A percentile compares a stretch with the other conserved stretches of the same genome.
phyloP scores from a whole-genome alignment of 2,888 invertebrate genomes.

The Lepetodrilus schrolli region DNA sequence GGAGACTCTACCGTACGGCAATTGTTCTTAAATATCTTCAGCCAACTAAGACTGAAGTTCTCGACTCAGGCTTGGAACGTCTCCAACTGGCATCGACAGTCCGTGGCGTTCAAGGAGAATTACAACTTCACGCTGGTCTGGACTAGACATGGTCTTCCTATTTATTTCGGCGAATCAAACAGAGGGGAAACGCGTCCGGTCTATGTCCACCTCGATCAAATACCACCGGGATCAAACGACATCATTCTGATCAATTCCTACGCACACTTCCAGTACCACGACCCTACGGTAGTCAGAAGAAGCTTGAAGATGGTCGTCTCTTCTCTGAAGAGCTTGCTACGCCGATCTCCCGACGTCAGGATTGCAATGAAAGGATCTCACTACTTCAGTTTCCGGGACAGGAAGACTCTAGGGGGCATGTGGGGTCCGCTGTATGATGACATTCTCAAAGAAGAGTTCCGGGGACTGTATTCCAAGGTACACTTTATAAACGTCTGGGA shows the following conservation, averaged over 20 bases:
- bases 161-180: constrained; percentile 1
- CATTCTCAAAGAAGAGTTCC: constrained; percentile 24
- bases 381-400: constrained; percentile 11
- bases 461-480: not conserved
- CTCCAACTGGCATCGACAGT: constrained; percentile 4
- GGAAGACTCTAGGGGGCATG: not conserved
- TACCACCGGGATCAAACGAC: constrained; percentile 4
- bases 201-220: not conserved
- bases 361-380: constrained; percentile 24
- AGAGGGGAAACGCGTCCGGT: not conserved
- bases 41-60: not conserved
- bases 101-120: not conserved
- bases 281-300: not conserved
- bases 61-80: not conserved
- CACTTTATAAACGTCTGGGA: constrained; percentile 30
- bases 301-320: not conserved
- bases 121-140: not conserved
- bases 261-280: constrained; percentile 16
- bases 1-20: constrained; percentile 1
- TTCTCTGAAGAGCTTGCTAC: not conserved
- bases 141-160: constrained; percentile 2
- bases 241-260: constrained; percentile 21
- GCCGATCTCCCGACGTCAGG: not conserved
- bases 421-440: not conserved
- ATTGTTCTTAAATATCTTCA: not conserved